Evolutionary conservation across 2,113 vertebrate genomes (phyloP).

Genomic region (Sula dactylatra): DNA sequence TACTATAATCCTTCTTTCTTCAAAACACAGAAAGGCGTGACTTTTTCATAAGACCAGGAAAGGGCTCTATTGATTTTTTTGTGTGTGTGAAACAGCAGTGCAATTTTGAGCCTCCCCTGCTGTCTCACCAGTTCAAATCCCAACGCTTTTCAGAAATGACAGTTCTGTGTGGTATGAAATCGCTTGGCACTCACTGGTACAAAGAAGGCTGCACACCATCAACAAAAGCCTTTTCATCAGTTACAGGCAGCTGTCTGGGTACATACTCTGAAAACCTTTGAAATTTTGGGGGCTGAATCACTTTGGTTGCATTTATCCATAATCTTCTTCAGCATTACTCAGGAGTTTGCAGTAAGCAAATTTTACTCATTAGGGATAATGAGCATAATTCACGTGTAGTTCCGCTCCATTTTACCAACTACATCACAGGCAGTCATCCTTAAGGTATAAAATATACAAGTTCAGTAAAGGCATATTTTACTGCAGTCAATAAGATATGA

Average conservation of each 20-base stretch:
- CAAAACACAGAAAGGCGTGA: not conserved
- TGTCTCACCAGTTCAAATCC: not conserved
- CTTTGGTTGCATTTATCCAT: not conserved
- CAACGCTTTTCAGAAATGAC: not conserved
- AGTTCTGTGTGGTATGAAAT: not conserved
- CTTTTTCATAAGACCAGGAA: not conserved
- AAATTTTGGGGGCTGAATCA: not conserved
- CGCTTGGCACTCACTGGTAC: not conserved
- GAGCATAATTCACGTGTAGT: not conserved
- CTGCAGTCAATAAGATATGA: not conserved
- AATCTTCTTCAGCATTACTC: not conserved
- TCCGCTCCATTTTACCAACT: not conserved
- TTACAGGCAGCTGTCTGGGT: not conserved
- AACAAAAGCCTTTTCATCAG: not conserved
- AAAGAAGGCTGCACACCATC: not conserved
- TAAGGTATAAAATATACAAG: not conserved
- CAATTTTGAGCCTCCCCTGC: not conserved
- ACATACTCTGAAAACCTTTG: not conserved
- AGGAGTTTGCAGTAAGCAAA: not conserved
- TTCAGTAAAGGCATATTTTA: not conserved
- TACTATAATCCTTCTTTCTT: not conserved
- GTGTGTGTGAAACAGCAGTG: not conserved
- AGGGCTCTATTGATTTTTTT: not conserved
- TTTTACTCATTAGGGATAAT: conserved; percentile 12
- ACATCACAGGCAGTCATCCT: not conserved